Percentiles rank a stretch among this genome's conserved stretches.
These are phyloP conservation scores for Sander lucioperca DNA, from an alignment of 2,113 vertebrate genomes.

Conservation along the genomic window DNA sequence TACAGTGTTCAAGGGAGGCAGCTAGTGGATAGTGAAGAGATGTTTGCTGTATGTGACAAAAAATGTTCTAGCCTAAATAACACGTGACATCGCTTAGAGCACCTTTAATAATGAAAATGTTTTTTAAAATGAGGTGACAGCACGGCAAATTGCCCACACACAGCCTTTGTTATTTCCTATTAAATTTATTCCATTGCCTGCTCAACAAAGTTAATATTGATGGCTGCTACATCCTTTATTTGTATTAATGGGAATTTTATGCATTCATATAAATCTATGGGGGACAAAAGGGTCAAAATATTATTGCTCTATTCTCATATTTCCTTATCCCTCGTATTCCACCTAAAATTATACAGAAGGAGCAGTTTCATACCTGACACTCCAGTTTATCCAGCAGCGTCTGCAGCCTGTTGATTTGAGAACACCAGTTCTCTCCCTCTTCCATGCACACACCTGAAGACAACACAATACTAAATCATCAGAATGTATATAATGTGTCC, in stretches of 20 bases:
- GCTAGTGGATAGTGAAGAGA: too few species aligned
- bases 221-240: background rate
- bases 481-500: background rate
- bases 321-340: background rate
- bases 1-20: too few species aligned
- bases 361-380: constrained; percentile 86
- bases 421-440: constrained; percentile 90
- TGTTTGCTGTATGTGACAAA: too few species aligned
- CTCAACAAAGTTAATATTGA: background rate
- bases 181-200: constrained; percentile 1
- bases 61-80: too few species aligned
- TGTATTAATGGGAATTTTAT: constrained; percentile 2
- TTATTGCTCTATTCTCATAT: background rate
- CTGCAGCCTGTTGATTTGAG: constrained; percentile 93
- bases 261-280: background rate
- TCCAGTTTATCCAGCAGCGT: constrained; percentile 95
- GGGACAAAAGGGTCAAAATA: background rate
- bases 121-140: background rate
- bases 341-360: background rate
- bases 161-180: background rate
- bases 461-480: background rate
- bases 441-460: constrained; percentile 85
- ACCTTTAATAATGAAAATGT: background rate
- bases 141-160: background rate
- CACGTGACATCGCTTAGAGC: too few species aligned